Evolutionary conservation across 2,113 vertebrate species (phyloP).

Genomic region (Scomber colias): DNA sequence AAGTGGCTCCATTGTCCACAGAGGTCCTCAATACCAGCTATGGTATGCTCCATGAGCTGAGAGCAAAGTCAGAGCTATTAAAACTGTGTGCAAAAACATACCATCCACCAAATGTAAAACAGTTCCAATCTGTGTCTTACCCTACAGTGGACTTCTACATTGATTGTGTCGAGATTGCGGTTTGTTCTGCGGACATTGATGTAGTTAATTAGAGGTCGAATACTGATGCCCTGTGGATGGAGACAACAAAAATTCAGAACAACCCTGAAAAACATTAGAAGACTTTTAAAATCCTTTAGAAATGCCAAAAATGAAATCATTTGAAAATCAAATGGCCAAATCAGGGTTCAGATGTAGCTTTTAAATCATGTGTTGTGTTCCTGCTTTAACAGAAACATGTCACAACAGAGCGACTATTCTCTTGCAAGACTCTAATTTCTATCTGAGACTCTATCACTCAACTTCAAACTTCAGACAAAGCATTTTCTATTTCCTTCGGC

Average conservation of each 20-base stretch:
- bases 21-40: constrained; percentile 95
- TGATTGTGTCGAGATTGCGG: constrained; percentile 92
- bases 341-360: neutral
- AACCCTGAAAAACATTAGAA: neutral
- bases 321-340: too few relatives aligned
- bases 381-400: neutral
- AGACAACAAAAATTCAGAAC: neutral
- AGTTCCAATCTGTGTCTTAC: constrained; percentile 75
- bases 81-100: neutral
- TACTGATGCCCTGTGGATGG: constrained; percentile 91
- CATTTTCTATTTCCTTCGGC: neutral
- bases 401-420: neutral
- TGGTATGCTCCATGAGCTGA: constrained; percentile 96
- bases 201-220: constrained; percentile 94
- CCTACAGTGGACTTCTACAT: constrained; percentile 93
- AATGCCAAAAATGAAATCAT: neutral
- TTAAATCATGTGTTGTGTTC: neutral
- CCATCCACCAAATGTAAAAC: neutral
- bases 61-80: constrained; percentile 5
- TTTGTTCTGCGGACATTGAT: constrained; percentile 95
- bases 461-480: neutral
- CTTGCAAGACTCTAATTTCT: neutral
- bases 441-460: neutral
- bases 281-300: neutral
- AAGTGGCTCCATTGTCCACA: constrained; percentile 98